Conservation (phyloP, 2,797 vertebrate genomes). For the Scomberomorus guttatus region DNA sequence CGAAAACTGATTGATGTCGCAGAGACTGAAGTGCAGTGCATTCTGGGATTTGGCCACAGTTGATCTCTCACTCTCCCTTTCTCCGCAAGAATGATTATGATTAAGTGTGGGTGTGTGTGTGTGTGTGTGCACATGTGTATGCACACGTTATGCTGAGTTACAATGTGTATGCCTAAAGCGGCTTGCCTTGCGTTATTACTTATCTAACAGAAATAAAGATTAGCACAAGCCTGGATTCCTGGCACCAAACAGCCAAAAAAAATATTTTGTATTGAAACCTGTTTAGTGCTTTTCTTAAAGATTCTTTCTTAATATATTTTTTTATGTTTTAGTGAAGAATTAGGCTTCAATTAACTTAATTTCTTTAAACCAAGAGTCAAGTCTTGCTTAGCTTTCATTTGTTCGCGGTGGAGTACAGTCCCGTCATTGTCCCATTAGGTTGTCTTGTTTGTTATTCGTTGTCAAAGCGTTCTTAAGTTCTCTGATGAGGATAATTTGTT, state of each 20-base stretch:
- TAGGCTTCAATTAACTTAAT: not conserved
- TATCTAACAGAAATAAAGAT: constrained; percentile 40
- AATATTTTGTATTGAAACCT: not conserved
- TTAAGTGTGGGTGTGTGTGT: constrained; percentile 56
- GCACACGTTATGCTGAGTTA: constrained; percentile 45
- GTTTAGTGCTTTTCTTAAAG: not conserved
- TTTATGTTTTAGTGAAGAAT: not conserved
- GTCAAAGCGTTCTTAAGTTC: constrained; percentile 67
- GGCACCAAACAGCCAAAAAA: not conserved
- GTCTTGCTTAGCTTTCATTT: not conserved
- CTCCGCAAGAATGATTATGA: constrained; percentile 73
- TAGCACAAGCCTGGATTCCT: constrained; percentile 15
- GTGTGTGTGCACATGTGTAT: constrained; percentile 17
- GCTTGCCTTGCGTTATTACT: constrained; percentile 50
- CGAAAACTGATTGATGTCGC: constrained; percentile 76
- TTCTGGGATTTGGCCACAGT: constrained; percentile 79
- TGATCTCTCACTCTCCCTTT: constrained; percentile 73
- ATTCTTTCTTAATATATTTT: not conserved
- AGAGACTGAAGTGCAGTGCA: constrained; percentile 71
- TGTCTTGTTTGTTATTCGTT: constrained; percentile 40
- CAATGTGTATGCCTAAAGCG: constrained; percentile 52
- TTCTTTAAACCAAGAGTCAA: not conserved
- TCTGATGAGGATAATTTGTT: constrained; percentile 86
- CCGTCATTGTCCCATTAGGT: constrained; percentile 31
- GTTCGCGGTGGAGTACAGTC: not conserved